Conservation (phyloP, 2,888 invertebrate species). For the Acanthoscelides obtectus region DNA sequence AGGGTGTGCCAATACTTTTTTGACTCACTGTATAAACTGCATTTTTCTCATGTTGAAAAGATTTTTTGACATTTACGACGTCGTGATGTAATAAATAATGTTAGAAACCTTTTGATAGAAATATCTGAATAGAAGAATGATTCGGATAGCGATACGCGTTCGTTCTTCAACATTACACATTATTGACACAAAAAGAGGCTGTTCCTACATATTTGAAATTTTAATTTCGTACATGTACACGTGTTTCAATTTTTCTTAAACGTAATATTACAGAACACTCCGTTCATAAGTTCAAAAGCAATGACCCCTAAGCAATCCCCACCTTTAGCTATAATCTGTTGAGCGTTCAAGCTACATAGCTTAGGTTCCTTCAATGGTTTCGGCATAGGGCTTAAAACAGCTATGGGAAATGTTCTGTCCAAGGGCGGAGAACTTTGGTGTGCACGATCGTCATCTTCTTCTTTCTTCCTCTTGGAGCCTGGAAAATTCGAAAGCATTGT, state of each 20-base stretch:
- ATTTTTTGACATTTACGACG: too few species aligned
- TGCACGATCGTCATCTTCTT: constrained; percentile 9
- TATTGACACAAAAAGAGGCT: constrained; percentile 1
- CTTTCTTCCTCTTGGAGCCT: background rate
- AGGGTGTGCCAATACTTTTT: too few species aligned
- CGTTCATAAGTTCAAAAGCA: constrained; percentile 31
- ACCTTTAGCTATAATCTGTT: constrained; percentile 39
- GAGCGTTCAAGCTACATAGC: constrained; percentile 21
- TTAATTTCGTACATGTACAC: constrained; percentile 7
- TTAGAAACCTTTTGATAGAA: too few species aligned
- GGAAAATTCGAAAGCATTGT: background rate
- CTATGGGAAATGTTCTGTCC: constrained; percentile 27
- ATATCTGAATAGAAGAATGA: too few species aligned
- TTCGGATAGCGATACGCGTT: too few species aligned
- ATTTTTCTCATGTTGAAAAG: too few species aligned
- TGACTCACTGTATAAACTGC: too few species aligned
- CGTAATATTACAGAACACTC: constrained; percentile 21
- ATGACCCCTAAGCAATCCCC: constrained; percentile 35
- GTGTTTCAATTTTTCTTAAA: constrained; percentile 15
- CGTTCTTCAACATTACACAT: too few species aligned
- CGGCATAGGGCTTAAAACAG: constrained; percentile 13
- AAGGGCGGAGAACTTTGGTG: constrained; percentile 5
- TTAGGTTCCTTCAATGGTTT: constrained; percentile 19
- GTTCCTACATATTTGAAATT: constrained; percentile 5
- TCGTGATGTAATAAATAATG: too few species aligned